These are phyloP conservation scores for Mesaphorura yosii DNA, from an alignment of 1,140 invertebrate genomes.

Conservation along the genomic window DNA sequence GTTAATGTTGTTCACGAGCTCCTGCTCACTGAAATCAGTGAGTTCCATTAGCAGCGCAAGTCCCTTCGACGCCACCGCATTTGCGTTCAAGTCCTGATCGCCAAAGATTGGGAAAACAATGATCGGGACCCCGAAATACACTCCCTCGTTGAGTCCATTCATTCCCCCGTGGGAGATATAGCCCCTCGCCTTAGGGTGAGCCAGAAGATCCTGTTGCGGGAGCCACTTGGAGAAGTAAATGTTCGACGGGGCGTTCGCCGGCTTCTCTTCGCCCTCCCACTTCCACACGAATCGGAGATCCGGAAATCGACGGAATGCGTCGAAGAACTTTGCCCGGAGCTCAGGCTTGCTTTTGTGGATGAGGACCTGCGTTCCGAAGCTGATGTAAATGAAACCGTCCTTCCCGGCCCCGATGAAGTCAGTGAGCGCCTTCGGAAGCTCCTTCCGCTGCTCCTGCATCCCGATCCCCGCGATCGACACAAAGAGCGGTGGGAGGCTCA, in stretches of 20 bases:
- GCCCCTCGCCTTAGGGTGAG: too few species aligned
- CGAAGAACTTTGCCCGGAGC: constrained; percentile 2
- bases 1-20: constrained; percentile 32
- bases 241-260: not conserved
- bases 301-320: not conserved
- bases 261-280: not conserved
- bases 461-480: constrained; percentile 51
- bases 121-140: constrained; percentile 39
- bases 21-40: constrained; percentile 32
- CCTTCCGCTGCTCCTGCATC: not conserved
- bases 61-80: constrained; percentile 13
- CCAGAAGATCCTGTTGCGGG: constrained; percentile 13
- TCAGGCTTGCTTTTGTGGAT: not conserved
- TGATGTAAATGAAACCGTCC: constrained; percentile 8
- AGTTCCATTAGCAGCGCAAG: constrained; percentile 24
- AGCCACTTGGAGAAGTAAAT: constrained; percentile 4
- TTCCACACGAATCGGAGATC: constrained; percentile 11
- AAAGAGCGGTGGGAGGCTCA: constrained; percentile 43
- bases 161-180: not conserved
- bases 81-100: constrained; percentile 40
- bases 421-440: not conserved
- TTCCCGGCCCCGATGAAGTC: not conserved
- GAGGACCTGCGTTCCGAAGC: constrained; percentile 5
- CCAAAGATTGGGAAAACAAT: constrained; percentile 40
- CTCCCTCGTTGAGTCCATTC: constrained; percentile 34